phyloP scores from a whole-genome alignment of 2,797 vertebrate genomes.

The Mus minutoides region DNA sequence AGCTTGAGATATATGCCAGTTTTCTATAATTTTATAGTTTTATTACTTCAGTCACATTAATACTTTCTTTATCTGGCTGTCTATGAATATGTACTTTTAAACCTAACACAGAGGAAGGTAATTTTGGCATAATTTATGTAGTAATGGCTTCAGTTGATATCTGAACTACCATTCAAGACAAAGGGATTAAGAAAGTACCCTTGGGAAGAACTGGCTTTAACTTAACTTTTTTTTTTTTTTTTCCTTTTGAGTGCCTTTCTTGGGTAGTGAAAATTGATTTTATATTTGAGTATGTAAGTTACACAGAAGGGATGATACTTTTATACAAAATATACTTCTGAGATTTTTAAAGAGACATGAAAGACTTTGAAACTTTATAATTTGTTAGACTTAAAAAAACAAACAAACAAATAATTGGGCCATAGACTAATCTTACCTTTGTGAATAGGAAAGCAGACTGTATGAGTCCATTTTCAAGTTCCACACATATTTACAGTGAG shows the following conservation, averaged over 20 bases:
- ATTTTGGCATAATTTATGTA: background rate
- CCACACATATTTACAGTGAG: background rate
- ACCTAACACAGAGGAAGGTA: background rate
- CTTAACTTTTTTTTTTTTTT: background rate
- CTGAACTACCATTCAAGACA: background rate
- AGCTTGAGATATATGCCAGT: conserved; percentile 4
- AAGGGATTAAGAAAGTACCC: background rate
- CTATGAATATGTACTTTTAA: background rate
- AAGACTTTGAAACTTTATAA: background rate
- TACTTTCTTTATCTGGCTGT: background rate
- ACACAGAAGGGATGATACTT: background rate
- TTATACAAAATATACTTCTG: background rate
- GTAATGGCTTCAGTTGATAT: background rate
- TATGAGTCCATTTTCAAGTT: background rate
- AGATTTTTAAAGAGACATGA: background rate
- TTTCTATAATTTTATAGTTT: background rate
- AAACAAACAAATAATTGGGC: background rate
- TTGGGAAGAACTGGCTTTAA: conserved; percentile 8
- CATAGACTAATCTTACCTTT: background rate
- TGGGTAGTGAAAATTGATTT: background rate
- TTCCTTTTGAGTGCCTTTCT: background rate
- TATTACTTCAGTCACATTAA: background rate
- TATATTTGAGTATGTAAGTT: background rate
- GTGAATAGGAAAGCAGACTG: background rate
- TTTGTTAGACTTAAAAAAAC: background rate